A percentile compares a stretch with the other conserved stretches of the same genome.
phyloP scores from a whole-genome alignment of 2,797 vertebrate species.

The Myotis myotis region DNA sequence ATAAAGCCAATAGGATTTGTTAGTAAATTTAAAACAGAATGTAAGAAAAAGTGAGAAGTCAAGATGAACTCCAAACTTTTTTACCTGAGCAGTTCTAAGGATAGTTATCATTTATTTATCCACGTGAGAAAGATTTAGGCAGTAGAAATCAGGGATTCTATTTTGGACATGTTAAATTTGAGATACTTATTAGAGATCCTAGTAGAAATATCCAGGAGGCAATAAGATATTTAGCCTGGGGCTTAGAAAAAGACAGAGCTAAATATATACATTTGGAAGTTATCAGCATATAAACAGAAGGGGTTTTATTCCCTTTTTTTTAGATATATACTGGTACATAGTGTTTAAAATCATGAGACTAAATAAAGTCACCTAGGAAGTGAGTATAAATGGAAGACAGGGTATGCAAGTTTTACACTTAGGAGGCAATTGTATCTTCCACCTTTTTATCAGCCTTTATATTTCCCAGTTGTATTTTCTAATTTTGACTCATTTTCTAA shows the following conservation, averaged over 20 bases:
- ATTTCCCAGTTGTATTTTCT: conserved; percentile 32
- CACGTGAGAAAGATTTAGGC: background rate
- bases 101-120: background rate
- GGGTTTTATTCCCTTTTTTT: background rate
- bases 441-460: conserved; percentile 7
- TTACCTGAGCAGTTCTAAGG: background rate
- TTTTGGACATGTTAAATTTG: conserved; percentile 20
- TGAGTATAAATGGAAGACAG: background rate
- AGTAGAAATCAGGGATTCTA: background rate
- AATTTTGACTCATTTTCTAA: background rate
- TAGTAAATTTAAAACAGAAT: background rate
- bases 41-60: background rate
- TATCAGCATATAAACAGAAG: background rate
- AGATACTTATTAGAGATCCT: background rate
- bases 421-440: background rate
- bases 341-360: background rate
- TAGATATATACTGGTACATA: background rate
- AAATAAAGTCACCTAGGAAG: background rate
- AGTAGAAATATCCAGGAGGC: conserved; percentile 16
- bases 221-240: background rate
- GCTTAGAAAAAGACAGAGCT: background rate
- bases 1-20: conserved; percentile 19
- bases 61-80: background rate
- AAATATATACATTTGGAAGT: background rate
- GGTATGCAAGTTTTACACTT: conserved; percentile 2